Percentiles rank a stretch among this genome's conserved stretches.
Evolutionary conservation across 1,140 invertebrate genomes (phyloP).

Genomic region (Megalonaias nervosa): DNA sequence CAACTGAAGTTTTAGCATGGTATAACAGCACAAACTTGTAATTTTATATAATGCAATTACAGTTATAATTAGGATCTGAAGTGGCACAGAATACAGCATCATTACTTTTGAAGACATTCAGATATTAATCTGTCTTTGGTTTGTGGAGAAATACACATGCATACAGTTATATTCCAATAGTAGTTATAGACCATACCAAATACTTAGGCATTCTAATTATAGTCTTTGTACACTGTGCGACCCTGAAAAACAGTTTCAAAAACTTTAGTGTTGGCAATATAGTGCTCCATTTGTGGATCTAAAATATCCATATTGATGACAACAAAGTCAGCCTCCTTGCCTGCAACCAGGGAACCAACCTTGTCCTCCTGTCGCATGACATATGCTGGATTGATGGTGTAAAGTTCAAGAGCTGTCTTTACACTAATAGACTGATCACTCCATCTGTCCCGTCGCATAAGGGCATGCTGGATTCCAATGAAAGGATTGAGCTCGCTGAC

Average conservation of each 20-base stretch:
- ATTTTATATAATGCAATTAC: too few species aligned
- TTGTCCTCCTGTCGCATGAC: conserved; percentile 38
- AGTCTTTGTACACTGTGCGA: not conserved
- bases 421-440: conserved; percentile 22
- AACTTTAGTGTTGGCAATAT: conserved; percentile 23
- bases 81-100: too few species aligned
- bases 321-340: conserved; percentile 40
- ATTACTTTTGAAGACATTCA: too few species aligned
- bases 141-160: too few species aligned
- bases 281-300: not conserved
- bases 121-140: too few species aligned
- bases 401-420: conserved; percentile 39
- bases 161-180: too few species aligned
- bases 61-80: too few species aligned
- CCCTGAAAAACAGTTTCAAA: conserved; percentile 27
- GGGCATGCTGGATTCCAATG: conserved; percentile 28
- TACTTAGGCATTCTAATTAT: too few species aligned
- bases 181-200: too few species aligned
- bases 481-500: conserved; percentile 36
- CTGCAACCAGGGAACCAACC: conserved; percentile 22
- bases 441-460: not conserved
- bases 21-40: too few species aligned
- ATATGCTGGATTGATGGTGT: conserved; percentile 37
- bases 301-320: conserved; percentile 34
- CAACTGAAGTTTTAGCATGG: too few species aligned